Evolutionary conservation across 2,888 invertebrate genomes (phyloP), one percentile per base, ranked within the genome.

Genomic region (Aplocera efformata): DNA sequence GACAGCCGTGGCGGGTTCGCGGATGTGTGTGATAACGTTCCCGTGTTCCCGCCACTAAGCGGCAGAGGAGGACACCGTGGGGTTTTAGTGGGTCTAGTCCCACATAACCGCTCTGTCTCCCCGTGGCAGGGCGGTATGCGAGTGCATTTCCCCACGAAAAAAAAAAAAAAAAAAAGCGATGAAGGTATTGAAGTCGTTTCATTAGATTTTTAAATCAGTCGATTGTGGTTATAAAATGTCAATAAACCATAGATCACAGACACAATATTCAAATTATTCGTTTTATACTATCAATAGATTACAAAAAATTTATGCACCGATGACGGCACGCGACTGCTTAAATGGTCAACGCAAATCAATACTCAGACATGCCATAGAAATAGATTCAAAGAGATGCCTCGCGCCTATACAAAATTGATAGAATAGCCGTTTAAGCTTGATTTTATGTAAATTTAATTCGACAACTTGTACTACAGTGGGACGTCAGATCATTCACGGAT

Each of bases 371-470:
- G 24, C 25, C 31, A 20, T 32, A 20, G 21, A 42, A 32, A 4
- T 27, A n/a, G n/a, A 36, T 40, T 28, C 27, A 37, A 33, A 25
- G 26, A 35, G 20, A 27, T 27, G 28, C 2, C 40, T 46, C 42
- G 24, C 42, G 32, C 33, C 32, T 49, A 43, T 56, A 51, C 47
- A 58, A 52, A 58, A 42, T 46, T 48, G 50, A 57, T 36, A 53
- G 49, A 50, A 17, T 30, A 37, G 32, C 25, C 42, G 42, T 17
- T 5, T 49, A 57, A 60, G 51, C 53, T 55, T 45, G 49, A 63
- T 62, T 62, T 72, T 68, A 77, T 77, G 73, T 64, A 53, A 77
- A 74, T 75, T 58, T 42, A 30, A 43, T 34, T 40, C 39, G 49
- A 59, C 70, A 65, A 45, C 70, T 47, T 50, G 39, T 38, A 48